Conservation (phyloP, 2,113 vertebrate genomes). For the Ptychochromis oligacanthus region DNA sequence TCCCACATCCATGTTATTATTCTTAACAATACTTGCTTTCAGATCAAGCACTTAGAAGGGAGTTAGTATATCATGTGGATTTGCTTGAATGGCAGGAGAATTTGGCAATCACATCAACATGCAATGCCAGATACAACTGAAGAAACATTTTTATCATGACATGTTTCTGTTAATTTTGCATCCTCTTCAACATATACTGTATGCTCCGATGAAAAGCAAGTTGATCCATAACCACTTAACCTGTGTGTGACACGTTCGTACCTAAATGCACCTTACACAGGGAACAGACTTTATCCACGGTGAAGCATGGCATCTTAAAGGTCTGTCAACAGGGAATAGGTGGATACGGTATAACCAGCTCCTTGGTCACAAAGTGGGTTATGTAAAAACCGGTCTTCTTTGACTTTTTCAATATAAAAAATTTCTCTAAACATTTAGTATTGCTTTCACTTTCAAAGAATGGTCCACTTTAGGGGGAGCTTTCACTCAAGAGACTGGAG, state of each 20-base stretch:
- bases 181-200: constrained; percentile 24
- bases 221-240: neutral
- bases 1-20: constrained; percentile 74
- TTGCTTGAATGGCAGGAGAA: constrained; percentile 63
- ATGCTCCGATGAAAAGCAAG: neutral
- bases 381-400: neutral
- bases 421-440: neutral
- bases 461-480: neutral
- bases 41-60: constrained; percentile 68
- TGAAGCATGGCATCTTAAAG: neutral
- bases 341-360: neutral
- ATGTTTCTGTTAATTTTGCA: neutral
- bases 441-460: neutral
- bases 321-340: neutral
- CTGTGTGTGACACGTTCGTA: neutral
- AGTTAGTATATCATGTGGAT: constrained; percentile 67
- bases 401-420: too few species aligned
- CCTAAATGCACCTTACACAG: neutral
- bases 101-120: constrained; percentile 44
- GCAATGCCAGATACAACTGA: constrained; percentile 24
- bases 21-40: constrained; percentile 71
- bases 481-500: neutral
- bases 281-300: neutral
- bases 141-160: constrained; percentile 26
- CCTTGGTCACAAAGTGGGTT: neutral